Conservation (phyloP, 2,888 invertebrate species). For the Hyppa rectilinea region DNA sequence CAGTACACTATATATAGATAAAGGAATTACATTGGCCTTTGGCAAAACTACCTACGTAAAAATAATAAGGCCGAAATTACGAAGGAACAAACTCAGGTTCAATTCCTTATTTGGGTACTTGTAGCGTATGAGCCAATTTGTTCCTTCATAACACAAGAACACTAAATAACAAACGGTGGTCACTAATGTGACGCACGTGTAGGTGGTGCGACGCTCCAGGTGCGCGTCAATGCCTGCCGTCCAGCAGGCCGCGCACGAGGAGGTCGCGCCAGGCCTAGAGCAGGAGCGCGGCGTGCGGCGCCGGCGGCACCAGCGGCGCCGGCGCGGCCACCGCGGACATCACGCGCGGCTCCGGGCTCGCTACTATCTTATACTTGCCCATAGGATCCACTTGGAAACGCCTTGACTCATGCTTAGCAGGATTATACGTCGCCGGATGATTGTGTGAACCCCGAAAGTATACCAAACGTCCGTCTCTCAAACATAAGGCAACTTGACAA, state of each 20-base stretch:
- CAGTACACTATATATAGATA: slow-evolving; percentile 56
- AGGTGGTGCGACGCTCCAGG: slow-evolving; percentile 81
- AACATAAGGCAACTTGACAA: slow-evolving; percentile 87
- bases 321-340: slow-evolving; percentile 68
- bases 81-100: slow-evolving; percentile 56
- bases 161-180: slow-evolving; percentile 39
- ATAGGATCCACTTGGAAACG: slow-evolving; percentile 87
- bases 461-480: slow-evolving; percentile 87
- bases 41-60: slow-evolving; percentile 68
- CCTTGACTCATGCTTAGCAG: slow-evolving; percentile 86
- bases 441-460: slow-evolving; percentile 88
- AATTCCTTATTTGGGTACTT: slow-evolving; percentile 32
- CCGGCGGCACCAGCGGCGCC: slow-evolving; percentile 77
- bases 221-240: slow-evolving; percentile 82
- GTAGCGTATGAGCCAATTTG: slow-evolving; percentile 43
- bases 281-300: slow-evolving; percentile 84
- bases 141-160: slow-evolving; percentile 50
- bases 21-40: slow-evolving; percentile 65
- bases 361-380: slow-evolving; percentile 89
- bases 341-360: slow-evolving; percentile 74
- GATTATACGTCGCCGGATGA: slow-evolving; percentile 86
- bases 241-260: slow-evolving; percentile 87
- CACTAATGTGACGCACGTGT: slow-evolving; percentile 34
- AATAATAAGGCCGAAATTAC: slow-evolving; percentile 70
- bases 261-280: slow-evolving; percentile 91